Percentiles rank a stretch among this genome's conserved stretches.
Evolutionary conservation across 1,140 invertebrate species (phyloP).

Genomic region (Drosophila virilis): DNA sequence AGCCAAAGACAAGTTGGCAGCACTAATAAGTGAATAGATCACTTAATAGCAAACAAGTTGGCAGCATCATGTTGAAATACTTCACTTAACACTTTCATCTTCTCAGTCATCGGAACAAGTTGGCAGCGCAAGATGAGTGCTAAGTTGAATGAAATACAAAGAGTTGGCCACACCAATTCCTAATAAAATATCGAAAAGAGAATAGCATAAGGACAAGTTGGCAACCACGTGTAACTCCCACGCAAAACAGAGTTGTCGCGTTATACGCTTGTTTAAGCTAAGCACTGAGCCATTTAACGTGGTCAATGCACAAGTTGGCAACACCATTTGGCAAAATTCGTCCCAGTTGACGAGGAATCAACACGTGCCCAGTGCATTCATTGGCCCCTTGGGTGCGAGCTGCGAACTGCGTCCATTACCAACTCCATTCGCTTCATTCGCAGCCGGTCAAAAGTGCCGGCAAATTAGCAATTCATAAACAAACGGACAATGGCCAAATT

Average conservation of each 20-base stretch:
- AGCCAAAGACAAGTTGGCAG: constrained; percentile 1
- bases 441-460: constrained; percentile 20
- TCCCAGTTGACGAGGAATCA: constrained; percentile 32
- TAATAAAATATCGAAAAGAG: too few relatives aligned
- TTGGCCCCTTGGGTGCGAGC: constrained; percentile 22
- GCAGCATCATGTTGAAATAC: too few relatives aligned
- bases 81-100: too few relatives aligned
- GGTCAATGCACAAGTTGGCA: constrained; percentile 4
- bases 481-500: constrained; percentile 7
- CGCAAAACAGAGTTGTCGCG: too few relatives aligned
- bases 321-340: constrained; percentile 22
- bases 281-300: too few relatives aligned
- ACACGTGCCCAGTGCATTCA: constrained; percentile 30
- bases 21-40: not conserved
- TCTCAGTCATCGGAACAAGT: too few relatives aligned
- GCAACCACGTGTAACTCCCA: not conserved
- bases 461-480: constrained; percentile 47
- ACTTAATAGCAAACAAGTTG: too few relatives aligned
- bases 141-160: too few relatives aligned
- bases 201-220: not conserved
- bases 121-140: too few relatives aligned
- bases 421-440: not conserved
- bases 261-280: too few relatives aligned
- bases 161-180: too few relatives aligned
- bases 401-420: not conserved